Evolutionary conservation across 1,140 invertebrate genomes (phyloP).

Genomic region (Drosophila ironensis): DNA sequence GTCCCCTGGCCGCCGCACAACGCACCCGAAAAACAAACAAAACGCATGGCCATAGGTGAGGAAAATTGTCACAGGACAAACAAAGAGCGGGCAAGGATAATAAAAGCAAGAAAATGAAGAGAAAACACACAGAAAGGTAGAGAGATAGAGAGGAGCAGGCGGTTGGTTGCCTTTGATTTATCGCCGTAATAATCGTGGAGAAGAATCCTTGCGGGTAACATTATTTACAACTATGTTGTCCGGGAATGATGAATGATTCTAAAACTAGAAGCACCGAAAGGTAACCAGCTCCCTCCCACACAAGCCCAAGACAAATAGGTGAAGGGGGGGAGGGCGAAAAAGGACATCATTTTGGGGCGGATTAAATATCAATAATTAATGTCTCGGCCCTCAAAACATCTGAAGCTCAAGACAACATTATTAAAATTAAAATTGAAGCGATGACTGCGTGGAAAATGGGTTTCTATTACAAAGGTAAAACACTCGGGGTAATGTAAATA

Average conservation of each 20-base stretch:
- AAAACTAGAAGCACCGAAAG: constrained; percentile 29
- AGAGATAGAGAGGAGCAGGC: not conserved
- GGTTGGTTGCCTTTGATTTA: constrained; percentile 64
- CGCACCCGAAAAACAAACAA: constrained; percentile 21
- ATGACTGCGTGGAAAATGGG: too few species aligned
- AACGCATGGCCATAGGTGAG: constrained; percentile 26
- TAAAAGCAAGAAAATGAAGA: not conserved
- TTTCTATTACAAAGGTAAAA: too few species aligned
- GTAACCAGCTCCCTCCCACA: constrained; percentile 17
- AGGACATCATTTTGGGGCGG: not conserved
- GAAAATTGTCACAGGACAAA: constrained; percentile 39
- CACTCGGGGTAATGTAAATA: too few species aligned
- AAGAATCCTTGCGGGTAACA: constrained; percentile 74
- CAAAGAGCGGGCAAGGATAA: not conserved
- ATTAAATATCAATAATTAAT: too few species aligned
- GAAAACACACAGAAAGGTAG: constrained; percentile 3
- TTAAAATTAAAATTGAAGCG: too few species aligned
- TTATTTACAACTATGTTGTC: constrained; percentile 74
- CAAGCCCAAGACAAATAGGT: not conserved
- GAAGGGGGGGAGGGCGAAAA: not conserved
- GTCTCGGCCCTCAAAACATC: too few species aligned
- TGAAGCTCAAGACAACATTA: too few species aligned
- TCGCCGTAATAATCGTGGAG: constrained; percentile 70
- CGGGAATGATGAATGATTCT: constrained; percentile 70
- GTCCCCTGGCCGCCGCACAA: not conserved